Conservation (phyloP, 2,797 vertebrate species). For the Sitta carolinensis region DNA sequence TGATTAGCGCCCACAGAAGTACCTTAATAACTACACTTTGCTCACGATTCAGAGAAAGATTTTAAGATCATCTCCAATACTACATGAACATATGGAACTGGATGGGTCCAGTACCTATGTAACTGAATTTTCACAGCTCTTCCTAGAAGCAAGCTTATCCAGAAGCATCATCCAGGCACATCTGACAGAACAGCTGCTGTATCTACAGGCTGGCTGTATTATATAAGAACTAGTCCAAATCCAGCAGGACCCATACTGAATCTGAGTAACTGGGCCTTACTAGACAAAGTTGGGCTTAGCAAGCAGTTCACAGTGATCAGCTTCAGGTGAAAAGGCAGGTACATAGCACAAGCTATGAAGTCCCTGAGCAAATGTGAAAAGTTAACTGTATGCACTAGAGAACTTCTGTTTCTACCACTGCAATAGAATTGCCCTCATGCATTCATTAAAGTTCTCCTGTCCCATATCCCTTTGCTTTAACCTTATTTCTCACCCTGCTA, state of each 20-base stretch:
- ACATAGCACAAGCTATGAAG: fast-evolving
- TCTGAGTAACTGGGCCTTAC: neutral
- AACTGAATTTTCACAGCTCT: neutral
- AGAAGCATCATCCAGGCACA: neutral
- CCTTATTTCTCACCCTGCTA: neutral
- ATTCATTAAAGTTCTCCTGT: neutral
- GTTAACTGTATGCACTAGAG: neutral
- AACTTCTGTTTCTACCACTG: neutral
- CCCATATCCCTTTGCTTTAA: neutral
- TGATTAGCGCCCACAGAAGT: neutral
- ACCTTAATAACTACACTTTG: neutral
- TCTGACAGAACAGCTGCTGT: neutral
- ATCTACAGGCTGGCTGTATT: neutral
- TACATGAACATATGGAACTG: neutral
- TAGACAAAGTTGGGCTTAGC: neutral
- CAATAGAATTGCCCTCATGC: neutral
- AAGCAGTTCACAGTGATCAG: neutral
- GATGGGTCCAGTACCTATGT: neutral
- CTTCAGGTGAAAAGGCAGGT: neutral
- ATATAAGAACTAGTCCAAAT: neutral
- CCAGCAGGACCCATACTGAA: neutral
- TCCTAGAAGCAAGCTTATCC: neutral
- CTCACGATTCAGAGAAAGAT: neutral
- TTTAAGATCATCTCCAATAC: neutral
- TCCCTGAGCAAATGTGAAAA: neutral